These are phyloP conservation scores for Drosophila willistoni DNA, from an alignment of 1,140 invertebrate genomes.

Conservation along the genomic window DNA sequence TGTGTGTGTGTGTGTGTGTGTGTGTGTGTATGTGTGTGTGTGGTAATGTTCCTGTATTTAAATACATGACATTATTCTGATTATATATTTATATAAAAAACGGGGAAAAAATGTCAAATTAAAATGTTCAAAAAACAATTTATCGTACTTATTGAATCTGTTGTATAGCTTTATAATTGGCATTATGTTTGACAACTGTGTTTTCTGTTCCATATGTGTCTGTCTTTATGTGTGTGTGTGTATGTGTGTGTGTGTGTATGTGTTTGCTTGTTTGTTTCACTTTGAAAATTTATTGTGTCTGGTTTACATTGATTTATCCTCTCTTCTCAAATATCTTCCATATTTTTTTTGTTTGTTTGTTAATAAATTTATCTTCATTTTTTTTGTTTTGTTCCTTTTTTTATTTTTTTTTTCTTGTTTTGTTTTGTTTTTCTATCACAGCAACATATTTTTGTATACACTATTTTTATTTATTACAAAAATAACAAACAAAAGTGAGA, in stretches of 20 bases:
- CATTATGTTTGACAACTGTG: slow-evolving; percentile 37
- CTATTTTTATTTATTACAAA: slow-evolving; percentile 55
- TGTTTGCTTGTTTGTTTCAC: slow-evolving; percentile 22
- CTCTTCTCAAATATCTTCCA: neutral
- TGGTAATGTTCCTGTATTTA: slow-evolving; percentile 31
- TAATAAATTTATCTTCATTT: slow-evolving; percentile 43
- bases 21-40: slow-evolving; percentile 28
- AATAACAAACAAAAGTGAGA: slow-evolving; percentile 33
- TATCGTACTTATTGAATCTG: slow-evolving; percentile 6
- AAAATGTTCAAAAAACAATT: slow-evolving; percentile 7
- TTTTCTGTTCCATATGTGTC: slow-evolving; percentile 35
- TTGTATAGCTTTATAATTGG: slow-evolving; percentile 35
- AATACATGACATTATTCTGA: slow-evolving; percentile 12
- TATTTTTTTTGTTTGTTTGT: slow-evolving; percentile 33
- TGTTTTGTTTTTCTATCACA: slow-evolving; percentile 74
- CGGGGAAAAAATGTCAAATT: neutral
- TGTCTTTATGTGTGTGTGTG: slow-evolving; percentile 16
- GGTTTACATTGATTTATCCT: slow-evolving; percentile 55
- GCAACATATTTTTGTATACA: slow-evolving; percentile 78
- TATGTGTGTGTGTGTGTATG: slow-evolving; percentile 22
- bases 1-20: slow-evolving; percentile 24
- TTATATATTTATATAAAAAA: slow-evolving; percentile 11
- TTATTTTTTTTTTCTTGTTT: slow-evolving; percentile 32
- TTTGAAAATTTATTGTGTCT: slow-evolving; percentile 69
- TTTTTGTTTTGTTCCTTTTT: neutral